Evolutionary conservation across 2,797 vertebrate species (phyloP), one percentile per base, ranked within the genome.

Genomic region (Eupleurogrammus muticus): DNA sequence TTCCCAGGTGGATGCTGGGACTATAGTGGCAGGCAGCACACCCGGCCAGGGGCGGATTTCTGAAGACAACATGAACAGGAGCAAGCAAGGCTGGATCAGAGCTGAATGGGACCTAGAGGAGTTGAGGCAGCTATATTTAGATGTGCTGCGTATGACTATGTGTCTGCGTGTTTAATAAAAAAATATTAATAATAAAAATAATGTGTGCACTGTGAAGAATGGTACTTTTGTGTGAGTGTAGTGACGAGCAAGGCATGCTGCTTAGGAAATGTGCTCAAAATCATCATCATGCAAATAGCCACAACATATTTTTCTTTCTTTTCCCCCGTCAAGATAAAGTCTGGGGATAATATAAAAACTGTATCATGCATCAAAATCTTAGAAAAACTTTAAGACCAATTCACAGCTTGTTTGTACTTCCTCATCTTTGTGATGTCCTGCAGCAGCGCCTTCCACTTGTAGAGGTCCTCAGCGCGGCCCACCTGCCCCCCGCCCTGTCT

Each of bases 91-190:
- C 14, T 36, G 46, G 40, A 77, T 63, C 7, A 12, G 57, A 79
- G 70, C 56, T 69, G 53, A 67, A 79, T 73, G 66, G 49, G 77
- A 80, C 69, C 62, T 71, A 74, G 76, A 85, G 74, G 75, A 88
- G 70, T 78, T 58, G 35, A 70, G 76, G 77, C 77, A 78, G 80
- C 80, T 92, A 92, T 87, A 82, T 89, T 87, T 92, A 90, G 84
- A 81, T 58, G 55, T 61, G 48, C 61, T 70, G 57, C 48, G 74
- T 66, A 57, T 67, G 62, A n/a, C 28, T 52, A 40, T 62, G 66
- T 57, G 34, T 63, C 24, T 66, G 40, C 59, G 20, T 48, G 52
- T 49, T 14, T 54, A 20, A 38, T 47, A 58, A 62, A 65, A 73
- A 64, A 51, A 61, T 38, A n/a, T n/a, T n/a, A n/a, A n/a, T n/a